A percentile compares a stretch with the other conserved stretches of the same genome.
phyloP scores from a whole-genome alignment of 2,113 vertebrate genomes.

The Thalassarche chlororhynchos region DNA sequence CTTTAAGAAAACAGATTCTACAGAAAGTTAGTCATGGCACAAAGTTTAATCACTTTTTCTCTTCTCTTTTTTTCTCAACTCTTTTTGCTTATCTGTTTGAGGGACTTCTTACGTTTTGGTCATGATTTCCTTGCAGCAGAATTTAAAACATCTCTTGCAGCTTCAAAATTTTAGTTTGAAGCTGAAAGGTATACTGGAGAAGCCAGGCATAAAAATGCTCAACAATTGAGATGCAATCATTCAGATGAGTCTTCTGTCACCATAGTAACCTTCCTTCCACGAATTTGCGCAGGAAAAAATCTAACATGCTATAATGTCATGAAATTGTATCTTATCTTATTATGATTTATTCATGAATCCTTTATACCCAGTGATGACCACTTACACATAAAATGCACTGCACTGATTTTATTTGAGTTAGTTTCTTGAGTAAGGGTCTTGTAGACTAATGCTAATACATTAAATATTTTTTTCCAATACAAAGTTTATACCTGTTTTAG shows the following conservation, averaged over 20 bases:
- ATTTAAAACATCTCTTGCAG: neutral
- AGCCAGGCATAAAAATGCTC: neutral
- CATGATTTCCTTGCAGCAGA: neutral
- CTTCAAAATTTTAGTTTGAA: neutral
- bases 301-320: neutral
- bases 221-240: neutral
- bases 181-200: neutral
- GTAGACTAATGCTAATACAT: neutral
- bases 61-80: neutral
- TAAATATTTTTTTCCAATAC: neutral
- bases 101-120: neutral
- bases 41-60: neutral
- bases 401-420: neutral
- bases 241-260: slow-evolving; percentile 22
- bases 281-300: neutral
- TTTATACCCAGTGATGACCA: neutral
- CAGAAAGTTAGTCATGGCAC: neutral
- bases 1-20: neutral
- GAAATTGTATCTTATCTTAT: neutral
- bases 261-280: slow-evolving; percentile 29
- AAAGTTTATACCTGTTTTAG: neutral
- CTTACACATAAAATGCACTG: neutral
- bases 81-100: neutral
- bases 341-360: neutral
- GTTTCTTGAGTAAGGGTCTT: neutral